Base-by-base conservation (phyloP, 2,888 invertebrate species). In the Eupithecia vulgata region DNA sequence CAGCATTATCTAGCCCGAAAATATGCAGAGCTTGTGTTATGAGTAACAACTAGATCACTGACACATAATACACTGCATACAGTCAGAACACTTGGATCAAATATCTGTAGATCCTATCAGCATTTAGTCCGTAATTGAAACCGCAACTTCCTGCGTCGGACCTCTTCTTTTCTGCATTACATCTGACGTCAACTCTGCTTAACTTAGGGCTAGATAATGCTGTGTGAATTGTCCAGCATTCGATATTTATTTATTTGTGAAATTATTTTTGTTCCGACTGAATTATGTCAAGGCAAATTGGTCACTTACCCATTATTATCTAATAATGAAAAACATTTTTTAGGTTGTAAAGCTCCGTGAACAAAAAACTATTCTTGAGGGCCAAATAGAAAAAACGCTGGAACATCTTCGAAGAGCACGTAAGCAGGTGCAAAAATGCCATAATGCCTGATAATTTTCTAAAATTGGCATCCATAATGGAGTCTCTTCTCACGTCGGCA, bases 311-410 rank as follows among this genome's bases (percentile, higher is more conserved):
- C 45, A 45, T 45, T n/a, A n/a, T 52, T 21, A 8, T 48, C 13
- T 1, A 13, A 5, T 57, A 40, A 40, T 40, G 1, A 40, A 40
- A 40, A 3, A 21, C 21, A 37, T 34, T 10, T 70, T 74, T 71
- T 74, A 92, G 93, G 88, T 92, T 13, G 82, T 82, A 15, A 81
- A 82, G 75, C 80, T 94, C 6, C 87, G 83, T 62, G 84, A 88
- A 65, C 88, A 79, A 70, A 93, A 91, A 77, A 80, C 81, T 12
- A 67, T 45, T n/a, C 82, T 92, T 0, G 84, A 91, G 79, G 48
- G 74, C 15, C 83, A 88, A 76, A 90, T 92, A 73, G 68, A 68
- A 2, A 83, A 82, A 67, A 84, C 84, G 0, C 82, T 84, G 0
- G 76, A 78, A 8, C 81, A 89, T 67, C 71, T 93, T 34, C 83